These are phyloP conservation scores for Sinotaia quadrata DNA, from an alignment of 2,888 invertebrate genomes.

Conservation along the genomic window DNA sequence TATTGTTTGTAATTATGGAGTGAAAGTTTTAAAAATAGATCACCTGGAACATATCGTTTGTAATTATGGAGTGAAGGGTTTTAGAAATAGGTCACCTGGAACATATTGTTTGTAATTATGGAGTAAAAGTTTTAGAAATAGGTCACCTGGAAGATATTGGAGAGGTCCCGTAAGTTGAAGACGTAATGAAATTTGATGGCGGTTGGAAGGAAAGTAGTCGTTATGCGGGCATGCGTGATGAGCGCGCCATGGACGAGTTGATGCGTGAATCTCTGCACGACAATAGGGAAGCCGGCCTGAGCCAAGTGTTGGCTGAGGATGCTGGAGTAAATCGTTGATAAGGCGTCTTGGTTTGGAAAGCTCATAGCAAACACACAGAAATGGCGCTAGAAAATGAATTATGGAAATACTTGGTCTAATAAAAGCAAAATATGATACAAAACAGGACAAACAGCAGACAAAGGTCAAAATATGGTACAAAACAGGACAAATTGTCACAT, in stretches of 20 bases:
- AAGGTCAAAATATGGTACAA: too few species aligned
- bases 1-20: too few species aligned
- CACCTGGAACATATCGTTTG: too few species aligned
- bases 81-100: too few species aligned
- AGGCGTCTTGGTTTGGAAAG: constrained; percentile 86
- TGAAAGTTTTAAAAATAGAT: too few species aligned
- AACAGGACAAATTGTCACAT: too few species aligned
- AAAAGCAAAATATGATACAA: background rate
- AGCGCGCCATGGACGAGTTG: constrained; percentile 87
- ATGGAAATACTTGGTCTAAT: too few species aligned
- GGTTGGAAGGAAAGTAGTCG: constrained; percentile 91
- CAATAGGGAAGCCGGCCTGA: constrained; percentile 83
- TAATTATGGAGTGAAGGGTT: too few species aligned
- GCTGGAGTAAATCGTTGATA: constrained; percentile 89
- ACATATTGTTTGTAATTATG: too few species aligned
- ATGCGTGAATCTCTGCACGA: constrained; percentile 80
- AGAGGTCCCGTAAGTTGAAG: constrained; percentile 94
- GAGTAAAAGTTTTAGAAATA: too few species aligned
- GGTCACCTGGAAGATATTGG: constrained; percentile 94
- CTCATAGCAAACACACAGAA: constrained; percentile 76
- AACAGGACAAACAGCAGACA: too few species aligned
- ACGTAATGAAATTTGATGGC: constrained; percentile 97
- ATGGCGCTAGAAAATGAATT: constrained; percentile 73
- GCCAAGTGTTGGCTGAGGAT: constrained; percentile 79
- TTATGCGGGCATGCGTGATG: constrained; percentile 87